phyloP scores from a whole-genome alignment of 1,140 invertebrate genomes.

The Lasioglossum albipes region DNA sequence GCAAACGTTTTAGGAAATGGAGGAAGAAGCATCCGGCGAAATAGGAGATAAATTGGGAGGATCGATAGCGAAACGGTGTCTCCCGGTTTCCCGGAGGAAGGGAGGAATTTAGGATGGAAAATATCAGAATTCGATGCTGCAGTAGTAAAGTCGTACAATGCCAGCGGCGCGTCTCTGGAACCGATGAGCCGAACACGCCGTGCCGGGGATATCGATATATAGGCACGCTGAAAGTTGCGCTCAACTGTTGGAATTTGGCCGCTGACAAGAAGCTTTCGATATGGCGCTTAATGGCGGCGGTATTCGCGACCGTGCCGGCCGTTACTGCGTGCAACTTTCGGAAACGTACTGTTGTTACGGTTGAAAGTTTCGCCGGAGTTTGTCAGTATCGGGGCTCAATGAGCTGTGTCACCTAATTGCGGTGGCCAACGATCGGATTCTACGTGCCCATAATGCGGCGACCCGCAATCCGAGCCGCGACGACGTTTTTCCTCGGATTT shows the following conservation, averaged over 20 bases:
- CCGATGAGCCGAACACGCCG: slow-evolving; percentile 3
- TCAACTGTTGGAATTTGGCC: slow-evolving; percentile 21
- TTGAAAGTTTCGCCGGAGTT: slow-evolving; percentile 23
- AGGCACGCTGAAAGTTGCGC: slow-evolving; percentile 6
- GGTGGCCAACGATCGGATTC: slow-evolving; percentile 28
- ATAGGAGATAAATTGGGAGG: too few relatives aligned
- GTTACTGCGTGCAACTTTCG: slow-evolving; percentile 38
- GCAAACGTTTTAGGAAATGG: too few relatives aligned
- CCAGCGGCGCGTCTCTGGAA: background rate
- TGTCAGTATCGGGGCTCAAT: slow-evolving; percentile 39
- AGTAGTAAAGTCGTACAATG: background rate
- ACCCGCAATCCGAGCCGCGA: slow-evolving; percentile 1
- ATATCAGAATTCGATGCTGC: too few relatives aligned
- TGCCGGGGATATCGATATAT: slow-evolving; percentile 1
- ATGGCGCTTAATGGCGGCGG: slow-evolving; percentile 36
- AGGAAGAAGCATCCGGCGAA: background rate
- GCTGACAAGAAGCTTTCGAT: slow-evolving; percentile 41
- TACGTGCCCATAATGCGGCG: slow-evolving; percentile 13
- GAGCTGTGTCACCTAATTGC: slow-evolving; percentile 47
- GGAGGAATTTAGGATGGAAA: background rate
- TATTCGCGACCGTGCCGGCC: background rate
- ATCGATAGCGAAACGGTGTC: background rate
- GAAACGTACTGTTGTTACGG: slow-evolving; percentile 32
- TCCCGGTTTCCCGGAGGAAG: too few relatives aligned
- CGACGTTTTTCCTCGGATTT: background rate